These are phyloP conservation scores for Aphaenogaster ashmeadi DNA, from an alignment of 1,140 invertebrate species.

Conservation along the genomic window DNA sequence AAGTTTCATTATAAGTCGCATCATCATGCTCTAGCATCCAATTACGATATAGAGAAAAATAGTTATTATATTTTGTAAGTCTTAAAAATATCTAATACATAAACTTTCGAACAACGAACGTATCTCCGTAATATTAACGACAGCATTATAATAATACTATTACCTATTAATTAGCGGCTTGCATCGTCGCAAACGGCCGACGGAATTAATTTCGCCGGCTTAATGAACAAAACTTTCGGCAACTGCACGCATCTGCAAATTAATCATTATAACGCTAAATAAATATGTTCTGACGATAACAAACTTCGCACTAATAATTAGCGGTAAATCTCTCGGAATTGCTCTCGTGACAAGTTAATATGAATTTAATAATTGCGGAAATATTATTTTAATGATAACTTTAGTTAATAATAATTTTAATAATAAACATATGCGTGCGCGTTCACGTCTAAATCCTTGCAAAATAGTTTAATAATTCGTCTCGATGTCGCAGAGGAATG, in stretches of 20 bases:
- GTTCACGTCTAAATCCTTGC: not conserved
- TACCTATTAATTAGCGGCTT: conserved; percentile 15
- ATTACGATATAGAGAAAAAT: not conserved
- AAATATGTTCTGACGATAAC: conserved; percentile 14
- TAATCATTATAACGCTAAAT: not conserved
- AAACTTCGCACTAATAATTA: conserved; percentile 13
- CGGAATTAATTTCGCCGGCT: not conserved
- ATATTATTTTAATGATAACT: not conserved
- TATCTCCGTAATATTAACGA: not conserved
- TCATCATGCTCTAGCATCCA: not conserved
- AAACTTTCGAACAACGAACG: not conserved
- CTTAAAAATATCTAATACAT: not conserved
- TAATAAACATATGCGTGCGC: not conserved
- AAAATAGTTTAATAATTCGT: not conserved
- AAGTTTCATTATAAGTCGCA: not conserved
- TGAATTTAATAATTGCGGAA: not conserved
- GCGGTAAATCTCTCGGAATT: not conserved
- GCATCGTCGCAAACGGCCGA: not conserved
- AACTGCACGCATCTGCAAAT: not conserved
- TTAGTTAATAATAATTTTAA: too few relatives aligned
- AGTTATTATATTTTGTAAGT: not conserved
- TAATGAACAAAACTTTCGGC: conserved; percentile 21
- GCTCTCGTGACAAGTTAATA: not conserved
- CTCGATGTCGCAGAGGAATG: not conserved
- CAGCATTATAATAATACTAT: conserved; percentile 10